Percentiles rank a stretch among this genome's conserved stretches.
These are phyloP conservation scores for Sapayoa aenigma DNA, from an alignment of 2,113 vertebrate genomes.

Conservation along the genomic window DNA sequence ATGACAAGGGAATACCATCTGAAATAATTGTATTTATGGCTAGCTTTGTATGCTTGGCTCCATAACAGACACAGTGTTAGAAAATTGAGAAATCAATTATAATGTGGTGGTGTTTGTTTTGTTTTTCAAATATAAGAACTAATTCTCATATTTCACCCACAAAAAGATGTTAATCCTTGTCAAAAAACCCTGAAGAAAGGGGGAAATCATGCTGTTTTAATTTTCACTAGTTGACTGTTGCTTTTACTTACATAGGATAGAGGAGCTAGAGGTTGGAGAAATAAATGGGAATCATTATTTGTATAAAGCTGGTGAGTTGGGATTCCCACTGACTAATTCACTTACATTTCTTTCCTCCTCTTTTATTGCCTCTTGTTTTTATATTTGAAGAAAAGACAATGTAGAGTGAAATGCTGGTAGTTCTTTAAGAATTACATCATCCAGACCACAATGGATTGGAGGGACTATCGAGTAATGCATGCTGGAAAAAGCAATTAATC, in stretches of 20 bases:
- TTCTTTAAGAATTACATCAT: background rate
- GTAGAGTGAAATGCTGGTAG: background rate
- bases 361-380: background rate
- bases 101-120: background rate
- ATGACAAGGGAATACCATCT: background rate
- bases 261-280: background rate
- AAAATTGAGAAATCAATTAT: background rate
- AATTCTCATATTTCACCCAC: background rate
- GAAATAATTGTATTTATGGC: background rate
- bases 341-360: background rate
- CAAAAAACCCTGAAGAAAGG: background rate
- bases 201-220: background rate
- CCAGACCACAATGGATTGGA: background rate
- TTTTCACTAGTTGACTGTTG: background rate
- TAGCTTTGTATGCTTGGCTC: background rate
- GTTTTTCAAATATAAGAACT: background rate
- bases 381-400: background rate
- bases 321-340: background rate
- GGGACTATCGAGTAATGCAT: background rate
- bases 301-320: background rate
- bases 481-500: background rate
- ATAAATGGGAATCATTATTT: background rate
- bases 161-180: background rate
- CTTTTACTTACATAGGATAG: background rate
- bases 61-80: background rate